phyloP scores from a whole-genome alignment of 2,888 invertebrate species.

The Euclidia mi region DNA sequence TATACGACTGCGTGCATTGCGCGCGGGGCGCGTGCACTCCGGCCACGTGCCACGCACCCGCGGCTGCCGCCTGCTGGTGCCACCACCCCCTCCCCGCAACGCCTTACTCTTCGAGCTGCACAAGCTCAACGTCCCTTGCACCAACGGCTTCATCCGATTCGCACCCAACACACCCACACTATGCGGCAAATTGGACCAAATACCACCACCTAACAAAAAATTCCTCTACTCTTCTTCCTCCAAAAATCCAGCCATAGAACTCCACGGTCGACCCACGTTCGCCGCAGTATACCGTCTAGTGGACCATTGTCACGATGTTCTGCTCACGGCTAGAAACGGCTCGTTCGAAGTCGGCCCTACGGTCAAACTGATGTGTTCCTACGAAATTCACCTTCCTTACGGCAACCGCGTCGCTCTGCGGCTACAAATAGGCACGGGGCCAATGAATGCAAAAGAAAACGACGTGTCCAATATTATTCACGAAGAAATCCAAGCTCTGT shows the following conservation, averaged over 20 bases:
- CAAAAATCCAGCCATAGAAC: slow-evolving; percentile 87
- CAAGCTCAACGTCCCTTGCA: slow-evolving; percentile 93
- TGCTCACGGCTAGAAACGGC: slow-evolving; percentile 91
- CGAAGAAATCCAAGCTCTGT: slow-evolving; percentile 78
- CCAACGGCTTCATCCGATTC: slow-evolving; percentile 90
- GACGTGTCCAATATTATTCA: slow-evolving; percentile 77
- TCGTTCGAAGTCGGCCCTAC: slow-evolving; percentile 91
- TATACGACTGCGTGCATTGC: slow-evolving; percentile 82
- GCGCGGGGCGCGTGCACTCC: slow-evolving; percentile 86
- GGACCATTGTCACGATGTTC: slow-evolving; percentile 93
- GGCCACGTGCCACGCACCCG: slow-evolving; percentile 86
- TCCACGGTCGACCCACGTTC: slow-evolving; percentile 92
- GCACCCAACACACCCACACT: slow-evolving; percentile 85
- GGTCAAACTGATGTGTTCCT: slow-evolving; percentile 91
- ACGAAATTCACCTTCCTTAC: slow-evolving; percentile 92
- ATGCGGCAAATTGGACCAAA: slow-evolving; percentile 93
- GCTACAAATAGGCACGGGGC: slow-evolving; percentile 89
- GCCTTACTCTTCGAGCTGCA: slow-evolving; percentile 92
- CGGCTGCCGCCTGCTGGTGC: slow-evolving; percentile 90
- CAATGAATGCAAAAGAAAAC: slow-evolving; percentile 72
- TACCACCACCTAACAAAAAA: slow-evolving; percentile 89
- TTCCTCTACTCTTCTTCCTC: slow-evolving; percentile 89
- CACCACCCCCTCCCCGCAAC: slow-evolving; percentile 77
- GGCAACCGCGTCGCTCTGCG: slow-evolving; percentile 92
- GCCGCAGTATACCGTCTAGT: slow-evolving; percentile 92